Base-by-base conservation (phyloP, 23 tunicate genomes). In the Diplosoma virens region DNA sequence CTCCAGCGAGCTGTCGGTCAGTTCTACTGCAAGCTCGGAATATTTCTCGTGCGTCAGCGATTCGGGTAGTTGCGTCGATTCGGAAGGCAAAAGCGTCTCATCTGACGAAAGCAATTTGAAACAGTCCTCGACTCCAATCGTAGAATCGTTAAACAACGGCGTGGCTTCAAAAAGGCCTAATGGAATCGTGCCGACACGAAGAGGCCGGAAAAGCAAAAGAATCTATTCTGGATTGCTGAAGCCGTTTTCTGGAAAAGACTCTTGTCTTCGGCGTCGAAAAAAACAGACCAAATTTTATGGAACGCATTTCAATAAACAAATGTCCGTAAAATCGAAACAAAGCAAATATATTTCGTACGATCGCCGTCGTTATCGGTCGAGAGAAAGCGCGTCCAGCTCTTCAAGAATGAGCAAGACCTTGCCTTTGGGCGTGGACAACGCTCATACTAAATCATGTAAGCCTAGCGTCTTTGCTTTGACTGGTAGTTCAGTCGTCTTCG, bases 21-120 rank as follows among this genome's bases (percentile, higher is more conserved):
- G 87, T 36, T 82, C 87, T 28, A 75, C 11, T 22, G 81, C 78
- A 17, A 82, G 87, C 27, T 82, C 87, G 32, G 87, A 82, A 47
- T 82, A 82, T 65, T 82, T 82, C 33, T 74, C 87, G 33, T 82
- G 87, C 71, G 27, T 34, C 81, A 73, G 79, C 32, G 79, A 73
- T 46, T 58, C 63, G 0, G 60, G 71, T 27, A 82, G 87, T 47
- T 52, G 32, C 75, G 45, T 59, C 22, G 87, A 82, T 64, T 82
- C 75, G 23, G 87, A 82, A 31, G 50, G 50, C 30, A 33, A 52
- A 7, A 75, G 81, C 29, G 67, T 58, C 5, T 73, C 81, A 1
- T 82, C 87, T 11, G 87, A 82, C 11, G 87, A 82, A 11, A 72
- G 78, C 61, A 34, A 14, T 37, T 26, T 26, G 25, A 35, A 67